Conservation (phyloP, 2,888 invertebrate species). For the Blastobasis adustella region DNA sequence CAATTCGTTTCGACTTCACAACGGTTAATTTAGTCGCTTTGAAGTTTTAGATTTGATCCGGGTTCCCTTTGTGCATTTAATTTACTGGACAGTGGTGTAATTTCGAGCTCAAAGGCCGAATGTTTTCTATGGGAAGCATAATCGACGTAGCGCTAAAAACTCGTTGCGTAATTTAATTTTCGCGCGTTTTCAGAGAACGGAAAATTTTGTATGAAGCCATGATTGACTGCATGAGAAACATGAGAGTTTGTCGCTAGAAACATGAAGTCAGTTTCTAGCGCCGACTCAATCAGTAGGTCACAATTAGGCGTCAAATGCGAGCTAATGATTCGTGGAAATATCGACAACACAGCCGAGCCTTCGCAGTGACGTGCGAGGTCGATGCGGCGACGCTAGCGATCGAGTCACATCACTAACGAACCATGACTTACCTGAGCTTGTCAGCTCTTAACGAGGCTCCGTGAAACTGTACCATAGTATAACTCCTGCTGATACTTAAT, state of each 20-base stretch:
- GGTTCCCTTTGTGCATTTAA: conserved; percentile 3
- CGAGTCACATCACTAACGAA: conserved; percentile 50
- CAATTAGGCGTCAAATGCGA: not conserved
- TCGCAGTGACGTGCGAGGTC: conserved; percentile 3
- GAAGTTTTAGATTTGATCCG: conserved; percentile 17
- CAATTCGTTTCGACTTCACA: conserved; percentile 14
- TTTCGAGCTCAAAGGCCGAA: too few species aligned
- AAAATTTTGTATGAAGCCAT: not conserved
- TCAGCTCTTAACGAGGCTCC: conserved; percentile 38
- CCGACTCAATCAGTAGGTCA: too few species aligned
- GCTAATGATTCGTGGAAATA: not conserved
- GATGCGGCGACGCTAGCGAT: conserved; percentile 19
- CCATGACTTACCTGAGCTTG: conserved; percentile 39
- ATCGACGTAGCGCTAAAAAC: too few species aligned
- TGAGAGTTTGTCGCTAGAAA: too few species aligned
- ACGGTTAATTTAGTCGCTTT: conserved; percentile 15
- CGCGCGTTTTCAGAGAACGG: too few species aligned
- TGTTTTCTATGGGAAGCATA: too few species aligned
- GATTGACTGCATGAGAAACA: not conserved
- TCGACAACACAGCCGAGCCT: too few species aligned
- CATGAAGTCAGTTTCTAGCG: too few species aligned
- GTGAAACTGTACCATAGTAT: conserved; percentile 5
- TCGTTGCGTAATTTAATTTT: too few species aligned
- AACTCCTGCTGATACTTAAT: conserved; percentile 8
- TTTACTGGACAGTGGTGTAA: not conserved